These are phyloP conservation scores for Amazona vittata DNA, from an alignment of 2,113 vertebrate species.

Conservation along the genomic window DNA sequence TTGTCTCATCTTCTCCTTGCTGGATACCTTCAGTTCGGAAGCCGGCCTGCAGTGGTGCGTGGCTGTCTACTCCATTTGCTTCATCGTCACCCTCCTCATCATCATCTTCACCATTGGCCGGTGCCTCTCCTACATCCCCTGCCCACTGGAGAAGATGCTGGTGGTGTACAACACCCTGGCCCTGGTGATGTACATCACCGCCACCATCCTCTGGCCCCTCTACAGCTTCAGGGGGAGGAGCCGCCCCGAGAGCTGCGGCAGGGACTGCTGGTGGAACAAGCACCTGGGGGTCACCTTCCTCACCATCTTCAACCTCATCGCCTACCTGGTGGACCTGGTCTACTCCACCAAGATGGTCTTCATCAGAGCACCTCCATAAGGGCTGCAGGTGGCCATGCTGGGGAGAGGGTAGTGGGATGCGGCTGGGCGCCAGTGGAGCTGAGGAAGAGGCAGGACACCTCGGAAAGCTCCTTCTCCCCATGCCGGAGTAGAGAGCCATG, in stretches of 20 bases:
- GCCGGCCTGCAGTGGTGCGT: constrained; percentile 83
- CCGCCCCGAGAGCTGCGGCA: fast-evolving
- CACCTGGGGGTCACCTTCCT: constrained; percentile 78
- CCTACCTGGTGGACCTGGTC: constrained; percentile 82
- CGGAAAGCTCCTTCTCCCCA: not conserved
- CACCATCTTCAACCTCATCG: constrained; percentile 82
- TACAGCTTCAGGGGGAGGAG: constrained; percentile 67
- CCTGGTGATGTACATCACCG: constrained; percentile 83
- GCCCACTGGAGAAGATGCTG: constrained; percentile 76
- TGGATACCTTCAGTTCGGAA: too few relatives aligned
- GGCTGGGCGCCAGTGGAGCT: fast-evolving
- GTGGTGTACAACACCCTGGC: constrained; percentile 80
- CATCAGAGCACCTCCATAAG: constrained; percentile 46
- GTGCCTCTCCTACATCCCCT: constrained; percentile 72
- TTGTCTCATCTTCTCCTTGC: too few relatives aligned
- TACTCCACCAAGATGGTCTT: constrained; percentile 84
- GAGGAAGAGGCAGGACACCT: not conserved
- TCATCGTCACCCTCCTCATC: constrained; percentile 81
- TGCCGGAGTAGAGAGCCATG: fast-evolving
- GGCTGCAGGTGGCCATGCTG: fast-evolving
- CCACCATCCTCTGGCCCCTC: constrained; percentile 85
- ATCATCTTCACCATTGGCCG: constrained; percentile 82
- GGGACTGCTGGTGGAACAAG: constrained; percentile 45
- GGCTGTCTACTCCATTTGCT: constrained; percentile 86
- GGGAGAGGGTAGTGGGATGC: fast-evolving